These are phyloP conservation scores for Brachionus plicatilis DNA, from an alignment of 1,140 invertebrate species.

Conservation along the genomic window DNA sequence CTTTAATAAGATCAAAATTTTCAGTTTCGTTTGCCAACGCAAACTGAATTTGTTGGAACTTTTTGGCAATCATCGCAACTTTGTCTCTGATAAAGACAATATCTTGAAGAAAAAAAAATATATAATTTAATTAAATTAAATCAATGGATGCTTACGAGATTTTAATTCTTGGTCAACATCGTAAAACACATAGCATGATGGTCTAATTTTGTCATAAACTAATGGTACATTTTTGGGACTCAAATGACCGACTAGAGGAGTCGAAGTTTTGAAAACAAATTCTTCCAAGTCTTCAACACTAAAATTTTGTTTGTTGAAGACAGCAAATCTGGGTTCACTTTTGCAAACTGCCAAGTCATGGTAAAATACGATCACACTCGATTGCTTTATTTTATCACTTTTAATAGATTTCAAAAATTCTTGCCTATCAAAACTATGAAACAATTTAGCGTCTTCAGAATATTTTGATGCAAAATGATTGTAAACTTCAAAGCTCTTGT, in stretches of 20 bases:
- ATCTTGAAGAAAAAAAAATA: neutral
- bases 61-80: neutral
- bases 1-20: slow-evolving; percentile 9
- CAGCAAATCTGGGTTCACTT: neutral
- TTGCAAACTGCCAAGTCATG: slow-evolving; percentile 5
- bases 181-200: slow-evolving; percentile 31
- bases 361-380: slow-evolving; percentile 7
- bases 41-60: neutral
- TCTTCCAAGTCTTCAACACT: slow-evolving; percentile 27
- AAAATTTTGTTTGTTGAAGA: neutral
- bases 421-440: neutral
- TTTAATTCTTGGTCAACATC: slow-evolving; percentile 12
- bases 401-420: neutral
- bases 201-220: neutral
- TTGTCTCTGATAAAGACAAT: neutral
- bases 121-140: neutral
- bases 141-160: neutral
- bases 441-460: slow-evolving; percentile 11
- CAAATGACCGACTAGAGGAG: slow-evolving; percentile 13
- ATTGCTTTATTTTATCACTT: slow-evolving; percentile 9
- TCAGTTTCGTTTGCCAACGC: slow-evolving; percentile 21
- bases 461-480: slow-evolving; percentile 31
- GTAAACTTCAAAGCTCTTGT: neutral
- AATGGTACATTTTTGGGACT: neutral
- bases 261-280: neutral